Conservation (phyloP, 1,140 invertebrate species). For the Holotrichia oblita region DNA sequence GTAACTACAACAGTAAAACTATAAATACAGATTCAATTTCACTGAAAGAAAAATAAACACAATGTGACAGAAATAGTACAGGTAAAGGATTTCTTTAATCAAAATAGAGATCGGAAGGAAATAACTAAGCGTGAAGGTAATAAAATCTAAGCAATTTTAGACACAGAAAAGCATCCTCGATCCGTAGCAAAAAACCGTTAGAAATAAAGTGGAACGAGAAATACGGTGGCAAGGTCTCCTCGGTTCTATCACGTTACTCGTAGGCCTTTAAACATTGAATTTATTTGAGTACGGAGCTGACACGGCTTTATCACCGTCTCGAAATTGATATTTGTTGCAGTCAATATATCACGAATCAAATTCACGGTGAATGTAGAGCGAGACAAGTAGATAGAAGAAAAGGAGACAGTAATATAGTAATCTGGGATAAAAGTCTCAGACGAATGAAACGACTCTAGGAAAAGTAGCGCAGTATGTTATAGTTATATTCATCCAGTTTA, state of each 20-base stretch:
- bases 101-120: neutral
- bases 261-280: slow-evolving; percentile 15
- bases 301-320: no score
- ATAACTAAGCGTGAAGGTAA: neutral
- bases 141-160: neutral
- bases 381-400: neutral
- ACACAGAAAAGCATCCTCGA: neutral
- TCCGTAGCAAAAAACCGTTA: neutral
- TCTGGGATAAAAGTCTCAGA: neutral
- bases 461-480: neutral
- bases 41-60: no score
- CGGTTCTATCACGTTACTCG: neutral
- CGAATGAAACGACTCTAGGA: slow-evolving; percentile 15
- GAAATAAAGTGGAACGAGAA: neutral
- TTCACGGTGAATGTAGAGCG: neutral
- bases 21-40: no score
- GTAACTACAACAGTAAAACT: no score
- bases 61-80: no score
- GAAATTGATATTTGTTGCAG: slow-evolving; percentile 35
- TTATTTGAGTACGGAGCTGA: slow-evolving; percentile 14
- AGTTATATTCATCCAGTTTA: no score
- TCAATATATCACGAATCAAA: slow-evolving; percentile 25
- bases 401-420: neutral
- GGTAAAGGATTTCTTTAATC: neutral
- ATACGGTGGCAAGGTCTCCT: neutral